Evolutionary conservation across 2,113 vertebrate genomes (phyloP).

Genomic region (Stigmatopora nigra): DNA sequence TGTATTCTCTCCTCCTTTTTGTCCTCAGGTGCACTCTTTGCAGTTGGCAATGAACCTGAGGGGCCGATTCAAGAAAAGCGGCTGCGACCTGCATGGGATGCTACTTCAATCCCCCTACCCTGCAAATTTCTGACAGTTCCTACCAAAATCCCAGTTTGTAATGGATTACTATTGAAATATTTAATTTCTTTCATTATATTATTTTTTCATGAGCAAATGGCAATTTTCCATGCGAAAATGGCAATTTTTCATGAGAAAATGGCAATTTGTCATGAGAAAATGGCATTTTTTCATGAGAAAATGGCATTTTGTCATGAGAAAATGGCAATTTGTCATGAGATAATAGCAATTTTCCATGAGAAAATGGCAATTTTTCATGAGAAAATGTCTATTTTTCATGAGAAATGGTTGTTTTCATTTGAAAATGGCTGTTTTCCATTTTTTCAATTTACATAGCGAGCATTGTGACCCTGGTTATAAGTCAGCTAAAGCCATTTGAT

Average conservation of each 20-base stretch:
- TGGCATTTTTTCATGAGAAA: too few species aligned
- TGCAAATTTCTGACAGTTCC: slow-evolving; percentile 23
- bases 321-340: too few species aligned
- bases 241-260: too few species aligned
- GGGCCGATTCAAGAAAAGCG: slow-evolving; percentile 34
- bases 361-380: neutral
- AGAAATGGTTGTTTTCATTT: too few species aligned
- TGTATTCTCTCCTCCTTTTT: slow-evolving; percentile 52
- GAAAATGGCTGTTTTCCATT: neutral
- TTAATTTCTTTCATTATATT: slow-evolving; percentile 18
- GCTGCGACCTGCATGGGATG: slow-evolving; percentile 45
- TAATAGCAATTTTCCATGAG: neutral
- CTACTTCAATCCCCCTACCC: slow-evolving; percentile 56
- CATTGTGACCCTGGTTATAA: slow-evolving; percentile 5
- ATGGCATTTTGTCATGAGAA: too few species aligned
- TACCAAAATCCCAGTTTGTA: slow-evolving; percentile 8
- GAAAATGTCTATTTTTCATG: neutral
- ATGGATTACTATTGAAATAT: neutral
- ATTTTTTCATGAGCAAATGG: neutral
- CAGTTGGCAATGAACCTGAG: slow-evolving; percentile 62
- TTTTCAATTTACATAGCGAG: slow-evolving; percentile 2
- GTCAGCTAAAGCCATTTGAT: slow-evolving; percentile 11
- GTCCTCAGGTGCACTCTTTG: slow-evolving; percentile 68
- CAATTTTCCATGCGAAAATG: too few species aligned
- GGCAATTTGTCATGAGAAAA: too few species aligned